Evolutionary conservation across 2,113 vertebrate genomes (phyloP).

Genomic region (Trochalopteron elliotii): DNA sequence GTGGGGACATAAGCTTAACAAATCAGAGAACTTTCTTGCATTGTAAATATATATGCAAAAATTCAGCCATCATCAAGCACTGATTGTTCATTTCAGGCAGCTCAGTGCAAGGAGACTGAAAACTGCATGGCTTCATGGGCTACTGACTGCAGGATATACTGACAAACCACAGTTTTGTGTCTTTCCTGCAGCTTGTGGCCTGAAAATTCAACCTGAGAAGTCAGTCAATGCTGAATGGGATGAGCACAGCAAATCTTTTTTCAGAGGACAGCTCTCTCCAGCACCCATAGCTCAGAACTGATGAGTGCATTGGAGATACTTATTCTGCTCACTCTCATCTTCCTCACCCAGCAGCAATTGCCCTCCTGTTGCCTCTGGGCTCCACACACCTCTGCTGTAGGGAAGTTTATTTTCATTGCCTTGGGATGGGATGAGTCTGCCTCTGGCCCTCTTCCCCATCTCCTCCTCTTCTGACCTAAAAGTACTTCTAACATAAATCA

Average conservation of each 20-base stretch:
- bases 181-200: background rate
- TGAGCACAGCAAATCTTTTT: background rate
- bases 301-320: background rate
- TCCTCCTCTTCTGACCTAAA: background rate
- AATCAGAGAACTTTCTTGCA: conserved; percentile 17
- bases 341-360: background rate
- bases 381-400: background rate
- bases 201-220: background rate
- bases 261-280: background rate
- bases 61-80: background rate
- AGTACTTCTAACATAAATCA: background rate
- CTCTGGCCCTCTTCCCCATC: background rate
- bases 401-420: background rate
- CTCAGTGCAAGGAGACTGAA: background rate
- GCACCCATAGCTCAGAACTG: background rate
- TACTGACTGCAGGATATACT: rapidly evolving
- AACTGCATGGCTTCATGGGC: background rate
- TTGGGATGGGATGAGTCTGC: background rate
- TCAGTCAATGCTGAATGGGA: background rate
- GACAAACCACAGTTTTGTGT: background rate
- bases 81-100: background rate
- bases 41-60: conserved; percentile 66
- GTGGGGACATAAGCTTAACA: conserved; percentile 1
- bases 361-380: background rate
- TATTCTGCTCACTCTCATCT: background rate